These are phyloP conservation scores for Aplysina aerophoba DNA, from an alignment of 37 sponge, comb jelly and placozoan species.

Conservation along the genomic window DNA sequence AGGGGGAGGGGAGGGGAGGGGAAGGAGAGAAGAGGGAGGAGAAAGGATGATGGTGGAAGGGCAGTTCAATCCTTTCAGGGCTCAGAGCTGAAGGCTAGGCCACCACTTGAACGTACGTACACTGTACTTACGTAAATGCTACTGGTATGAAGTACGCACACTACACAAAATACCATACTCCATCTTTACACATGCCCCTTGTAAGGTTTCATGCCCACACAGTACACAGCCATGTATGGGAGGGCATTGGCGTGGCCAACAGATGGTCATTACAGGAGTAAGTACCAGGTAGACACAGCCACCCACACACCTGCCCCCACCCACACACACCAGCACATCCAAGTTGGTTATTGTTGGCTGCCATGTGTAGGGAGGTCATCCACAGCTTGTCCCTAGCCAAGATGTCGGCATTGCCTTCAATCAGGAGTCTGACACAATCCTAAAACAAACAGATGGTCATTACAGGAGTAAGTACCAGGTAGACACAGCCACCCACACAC, in stretches of 20 bases:
- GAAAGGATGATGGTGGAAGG: too few relatives aligned
- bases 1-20: neutral
- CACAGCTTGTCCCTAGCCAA: conserved; percentile 90
- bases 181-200: too few relatives aligned
- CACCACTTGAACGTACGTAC: too few relatives aligned
- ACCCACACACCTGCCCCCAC: conserved; percentile 40
- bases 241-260: too few relatives aligned
- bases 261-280: too few relatives aligned
- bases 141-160: too few relatives aligned
- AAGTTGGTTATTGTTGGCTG: conserved; percentile 85
- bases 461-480: neutral
- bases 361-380: conserved; percentile 90
- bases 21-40: neutral
- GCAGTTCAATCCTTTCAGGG: too few relatives aligned
- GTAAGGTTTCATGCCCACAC: too few relatives aligned
- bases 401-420: conserved; percentile 76
- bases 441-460: neutral
- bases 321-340: conserved; percentile 62
- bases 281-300: conserved; percentile 35
- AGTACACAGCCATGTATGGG: too few relatives aligned
- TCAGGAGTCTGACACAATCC: conserved; percentile 63
- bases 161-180: too few relatives aligned
- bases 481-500: conserved; percentile 45
- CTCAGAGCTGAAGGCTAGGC: too few relatives aligned
- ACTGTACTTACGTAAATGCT: too few relatives aligned